Base-by-base conservation (phyloP, 2,797 vertebrate genomes). In the Lophotriccus pileatus region DNA sequence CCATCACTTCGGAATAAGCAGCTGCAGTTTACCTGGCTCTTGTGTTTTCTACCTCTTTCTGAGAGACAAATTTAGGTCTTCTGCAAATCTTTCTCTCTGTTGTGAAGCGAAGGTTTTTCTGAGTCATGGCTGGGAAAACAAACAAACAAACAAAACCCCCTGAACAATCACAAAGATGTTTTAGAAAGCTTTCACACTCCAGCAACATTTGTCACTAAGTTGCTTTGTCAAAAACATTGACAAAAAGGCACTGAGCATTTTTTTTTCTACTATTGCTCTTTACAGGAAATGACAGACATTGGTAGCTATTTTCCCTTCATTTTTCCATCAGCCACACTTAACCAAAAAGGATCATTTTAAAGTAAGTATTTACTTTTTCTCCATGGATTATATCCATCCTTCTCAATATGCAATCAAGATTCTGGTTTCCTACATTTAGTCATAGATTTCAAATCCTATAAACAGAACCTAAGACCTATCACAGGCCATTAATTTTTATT, bases 51-150 rank as follows among this genome's bases (percentile, higher is more conserved):
- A 99, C 97, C 14, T 99, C 98, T 47, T 97, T 67, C 22, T 91
- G 72, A 39, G 98, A 98, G n/a, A 99, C 91, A 52, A 99, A 99
- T 87, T 84, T 95, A 62, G 99, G 99, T 95, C 99, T 98, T 80
- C 99, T 98, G 68, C 98, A 97, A 94, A 99, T 94, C 20, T 94
- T 95, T 87, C 98, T 98, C 94, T 95, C 85, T n/a, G 98, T 99
- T 69, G 89, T 92, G 73, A 93, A 98, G n/a, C 11, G 89, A 8
- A 98, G 2, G 87, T 99, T 99, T 95, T 98, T 97, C 98, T 99
- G 99, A 93, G 93, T 91, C 98, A 99, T 99, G 60, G 80, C 98
- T 99, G 96, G 12, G 49, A 9, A 10, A 58, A 39, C 25, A 50
- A 50, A 32, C 20, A 10, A 58, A 39, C 25, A 50, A 50, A 32